Conservation (phyloP, 2,888 invertebrate genomes). For the Digitonthophagus gazella region DNA sequence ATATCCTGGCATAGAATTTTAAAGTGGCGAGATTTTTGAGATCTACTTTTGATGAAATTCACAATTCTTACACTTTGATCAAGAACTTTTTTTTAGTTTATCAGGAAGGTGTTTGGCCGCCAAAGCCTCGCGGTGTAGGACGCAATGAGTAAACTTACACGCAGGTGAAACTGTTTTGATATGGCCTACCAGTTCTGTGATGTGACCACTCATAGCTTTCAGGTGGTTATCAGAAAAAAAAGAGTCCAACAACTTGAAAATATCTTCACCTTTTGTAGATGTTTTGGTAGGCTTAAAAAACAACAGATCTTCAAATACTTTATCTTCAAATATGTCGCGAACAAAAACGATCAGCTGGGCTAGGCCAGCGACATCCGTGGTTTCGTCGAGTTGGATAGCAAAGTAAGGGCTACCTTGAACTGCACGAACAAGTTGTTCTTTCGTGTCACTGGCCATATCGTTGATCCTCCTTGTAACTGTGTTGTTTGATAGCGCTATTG, state of each 20-base stretch:
- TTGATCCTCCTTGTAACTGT: neutral
- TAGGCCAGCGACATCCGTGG: neutral
- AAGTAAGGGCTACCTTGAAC: neutral
- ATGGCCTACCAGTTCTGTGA: neutral
- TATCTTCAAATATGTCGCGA: neutral
- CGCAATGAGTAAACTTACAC: neutral
- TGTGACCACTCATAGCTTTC: neutral
- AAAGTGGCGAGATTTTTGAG: neutral
- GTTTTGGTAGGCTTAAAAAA: neutral
- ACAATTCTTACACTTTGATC: neutral
- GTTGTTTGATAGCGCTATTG: neutral
- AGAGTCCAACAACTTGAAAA: neutral
- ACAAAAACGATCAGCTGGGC: neutral
- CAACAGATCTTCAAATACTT: neutral
- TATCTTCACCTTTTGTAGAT: neutral
- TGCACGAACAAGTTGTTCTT: constrained; percentile 2
- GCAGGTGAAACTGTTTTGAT: neutral
- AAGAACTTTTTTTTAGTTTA: neutral
- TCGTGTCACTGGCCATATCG: neutral
- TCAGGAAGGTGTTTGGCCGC: neutral
- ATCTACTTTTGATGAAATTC: neutral
- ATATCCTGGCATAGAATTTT: neutral
- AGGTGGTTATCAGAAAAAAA: no score
- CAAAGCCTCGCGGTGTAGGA: neutral
- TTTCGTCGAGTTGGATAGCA: neutral